phyloP scores from a whole-genome alignment of 1,140 invertebrate species.

The Solenopsis fugax region DNA sequence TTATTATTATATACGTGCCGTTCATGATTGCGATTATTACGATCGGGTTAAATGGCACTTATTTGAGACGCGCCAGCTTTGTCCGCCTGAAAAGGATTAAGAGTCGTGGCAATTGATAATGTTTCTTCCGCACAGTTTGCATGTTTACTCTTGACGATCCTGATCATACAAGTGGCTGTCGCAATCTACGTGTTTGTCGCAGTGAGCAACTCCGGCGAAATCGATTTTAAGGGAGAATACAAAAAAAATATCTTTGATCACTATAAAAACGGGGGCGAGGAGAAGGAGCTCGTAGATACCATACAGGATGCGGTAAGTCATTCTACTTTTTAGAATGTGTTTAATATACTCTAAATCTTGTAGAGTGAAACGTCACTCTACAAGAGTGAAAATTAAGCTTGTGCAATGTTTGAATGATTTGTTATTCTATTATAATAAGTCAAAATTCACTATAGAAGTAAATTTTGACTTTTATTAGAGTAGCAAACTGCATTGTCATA shows the following conservation, averaged over 20 bases:
- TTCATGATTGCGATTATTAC: neutral
- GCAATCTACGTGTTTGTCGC: constrained; percentile 87
- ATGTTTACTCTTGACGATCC: constrained; percentile 88
- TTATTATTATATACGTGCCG: neutral
- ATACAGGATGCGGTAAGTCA: constrained; percentile 87
- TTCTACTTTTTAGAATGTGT: neutral
- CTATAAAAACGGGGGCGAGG: constrained; percentile 61
- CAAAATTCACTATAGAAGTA: too few species aligned
- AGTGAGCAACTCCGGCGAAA: constrained; percentile 79
- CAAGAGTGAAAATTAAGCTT: too few species aligned
- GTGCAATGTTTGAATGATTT: too few species aligned
- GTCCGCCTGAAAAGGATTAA: neutral
- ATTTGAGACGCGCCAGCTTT: neutral
- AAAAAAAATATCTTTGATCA: constrained; percentile 83
- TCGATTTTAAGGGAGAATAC: constrained; percentile 73
- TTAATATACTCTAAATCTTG: neutral
- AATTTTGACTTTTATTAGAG: too few species aligned
- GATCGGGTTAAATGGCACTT: neutral
- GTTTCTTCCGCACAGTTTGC: constrained; percentile 87
- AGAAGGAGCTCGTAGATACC: constrained; percentile 84
- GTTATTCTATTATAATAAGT: too few species aligned
- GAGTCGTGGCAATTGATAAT: constrained; percentile 2
- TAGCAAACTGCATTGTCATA: neutral
- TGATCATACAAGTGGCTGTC: constrained; percentile 89
- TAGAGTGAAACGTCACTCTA: neutral